These are phyloP conservation scores for Macrosiphum euphorbiae DNA, from an alignment of 2,888 invertebrate species.

Conservation along the genomic window DNA sequence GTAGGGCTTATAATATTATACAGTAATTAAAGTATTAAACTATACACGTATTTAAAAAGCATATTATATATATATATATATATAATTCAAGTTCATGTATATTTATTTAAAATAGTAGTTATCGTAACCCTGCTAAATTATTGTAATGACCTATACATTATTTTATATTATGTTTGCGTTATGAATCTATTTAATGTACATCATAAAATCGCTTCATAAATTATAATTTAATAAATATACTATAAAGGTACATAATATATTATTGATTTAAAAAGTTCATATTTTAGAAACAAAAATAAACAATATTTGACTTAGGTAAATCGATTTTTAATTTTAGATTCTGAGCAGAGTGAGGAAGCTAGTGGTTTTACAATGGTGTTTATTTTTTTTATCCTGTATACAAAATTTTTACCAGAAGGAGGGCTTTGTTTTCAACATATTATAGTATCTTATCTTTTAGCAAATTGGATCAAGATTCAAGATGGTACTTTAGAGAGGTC, in stretches of 20 bases:
- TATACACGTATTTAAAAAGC: constrained; percentile 13
- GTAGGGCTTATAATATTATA: not conserved
- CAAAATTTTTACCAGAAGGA: too few species aligned
- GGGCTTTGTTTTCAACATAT: too few species aligned
- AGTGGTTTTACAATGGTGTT: too few species aligned
- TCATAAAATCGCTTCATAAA: not conserved
- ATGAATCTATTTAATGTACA: not conserved
- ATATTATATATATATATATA: not conserved
- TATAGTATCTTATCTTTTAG: too few species aligned
- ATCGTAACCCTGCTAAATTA: not conserved
- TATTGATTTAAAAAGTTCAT: not conserved
- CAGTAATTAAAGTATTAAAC: not conserved
- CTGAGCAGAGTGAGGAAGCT: too few species aligned
- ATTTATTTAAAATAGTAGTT: not conserved
- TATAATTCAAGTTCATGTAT: not conserved
- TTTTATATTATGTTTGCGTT: not conserved
- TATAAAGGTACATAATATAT: not conserved
- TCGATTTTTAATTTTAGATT: not conserved
- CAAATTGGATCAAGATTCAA: too few species aligned
- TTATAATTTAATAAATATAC: not conserved
- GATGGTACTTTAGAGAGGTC: too few species aligned
- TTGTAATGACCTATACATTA: not conserved
- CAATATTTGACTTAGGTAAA: not conserved
- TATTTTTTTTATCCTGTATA: too few species aligned
- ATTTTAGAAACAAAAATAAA: not conserved